Percentiles rank a stretch among this genome's conserved stretches.
Evolutionary conservation across 2,888 invertebrate species (phyloP).

Genomic region (Agrilus cyanescens): DNA sequence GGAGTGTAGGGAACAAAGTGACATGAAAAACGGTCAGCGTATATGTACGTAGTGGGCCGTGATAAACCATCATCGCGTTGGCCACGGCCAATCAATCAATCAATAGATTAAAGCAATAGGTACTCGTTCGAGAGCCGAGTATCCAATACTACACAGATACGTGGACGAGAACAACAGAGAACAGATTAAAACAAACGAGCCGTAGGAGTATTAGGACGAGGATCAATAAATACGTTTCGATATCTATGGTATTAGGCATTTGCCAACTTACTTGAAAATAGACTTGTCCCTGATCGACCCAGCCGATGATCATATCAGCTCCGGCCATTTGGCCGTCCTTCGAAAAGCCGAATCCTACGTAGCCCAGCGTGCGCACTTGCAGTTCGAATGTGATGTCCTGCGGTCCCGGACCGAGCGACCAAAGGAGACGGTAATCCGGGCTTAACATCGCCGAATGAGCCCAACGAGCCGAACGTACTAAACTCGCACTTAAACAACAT

Average conservation of each 20-base stretch:
- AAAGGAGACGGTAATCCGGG: slow-evolving; percentile 48
- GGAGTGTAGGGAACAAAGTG: no score
- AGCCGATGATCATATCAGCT: slow-evolving; percentile 79
- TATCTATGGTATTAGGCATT: neutral
- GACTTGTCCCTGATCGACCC: slow-evolving; percentile 74
- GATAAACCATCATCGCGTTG: no score
- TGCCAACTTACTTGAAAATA: slow-evolving; percentile 62
- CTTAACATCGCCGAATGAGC: slow-evolving; percentile 41
- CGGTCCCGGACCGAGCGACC: slow-evolving; percentile 57
- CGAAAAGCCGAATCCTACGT: slow-evolving; percentile 80
- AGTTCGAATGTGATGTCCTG: slow-evolving; percentile 73
- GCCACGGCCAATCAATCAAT: no score
- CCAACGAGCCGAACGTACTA: slow-evolving; percentile 31
- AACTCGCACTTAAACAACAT: slow-evolving; percentile 25
- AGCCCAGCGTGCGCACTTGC: slow-evolving; percentile 73
- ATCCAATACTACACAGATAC: no score
- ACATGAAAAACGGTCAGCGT: no score
- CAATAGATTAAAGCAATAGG: no score
- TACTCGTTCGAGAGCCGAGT: no score
- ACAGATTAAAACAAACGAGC: no score
- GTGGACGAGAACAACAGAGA: no score
- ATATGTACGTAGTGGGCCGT: no score
- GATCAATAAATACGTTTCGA: neutral
- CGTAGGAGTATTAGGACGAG: neutral
- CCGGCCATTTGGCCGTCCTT: slow-evolving; percentile 67